Percentiles rank a stretch among this genome's conserved stretches.
Conservation (phyloP, 2,888 invertebrate species). For the Blastobasis lacticolella region DNA sequence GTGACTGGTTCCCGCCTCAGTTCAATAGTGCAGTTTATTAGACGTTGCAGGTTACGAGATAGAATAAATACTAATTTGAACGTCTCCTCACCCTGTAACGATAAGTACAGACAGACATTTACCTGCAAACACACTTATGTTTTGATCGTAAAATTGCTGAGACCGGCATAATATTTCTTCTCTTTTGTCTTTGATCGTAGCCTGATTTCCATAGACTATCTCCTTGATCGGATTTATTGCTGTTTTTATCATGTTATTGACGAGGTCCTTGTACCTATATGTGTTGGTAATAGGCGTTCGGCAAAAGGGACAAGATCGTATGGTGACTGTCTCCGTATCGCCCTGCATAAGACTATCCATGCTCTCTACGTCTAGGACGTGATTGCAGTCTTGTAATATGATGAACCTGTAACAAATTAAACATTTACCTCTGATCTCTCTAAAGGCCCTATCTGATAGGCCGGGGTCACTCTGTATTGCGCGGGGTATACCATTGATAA, state of each 20-base stretch:
- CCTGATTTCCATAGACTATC: slow-evolving; percentile 42
- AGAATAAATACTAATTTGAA: neutral
- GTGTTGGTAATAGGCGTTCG: slow-evolving; percentile 73
- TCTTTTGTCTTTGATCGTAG: slow-evolving; percentile 26
- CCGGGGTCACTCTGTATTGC: too few relatives aligned
- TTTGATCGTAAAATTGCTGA: slow-evolving; percentile 7
- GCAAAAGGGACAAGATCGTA: slow-evolving; percentile 74
- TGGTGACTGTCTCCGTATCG: slow-evolving; percentile 34
- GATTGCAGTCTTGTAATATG: slow-evolving; percentile 66
- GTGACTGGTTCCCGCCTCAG: too few relatives aligned
- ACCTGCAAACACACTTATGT: slow-evolving; percentile 14
- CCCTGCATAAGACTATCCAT: slow-evolving; percentile 56
- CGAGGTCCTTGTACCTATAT: slow-evolving; percentile 68
- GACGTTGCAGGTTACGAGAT: too few relatives aligned
- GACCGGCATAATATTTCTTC: slow-evolving; percentile 17
- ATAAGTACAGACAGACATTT: slow-evolving; percentile 10
- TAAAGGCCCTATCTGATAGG: too few relatives aligned
- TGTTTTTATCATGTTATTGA: slow-evolving; percentile 49
- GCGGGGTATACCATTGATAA: too few relatives aligned
- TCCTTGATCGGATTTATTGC: slow-evolving; percentile 58
- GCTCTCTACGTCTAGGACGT: slow-evolving; percentile 58
- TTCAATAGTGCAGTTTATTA: too few relatives aligned
- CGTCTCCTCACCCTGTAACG: neutral
- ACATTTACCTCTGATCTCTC: neutral
- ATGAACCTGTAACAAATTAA: slow-evolving; percentile 52